Evolutionary conservation across 2,888 invertebrate species (phyloP), one percentile per base, ranked within the genome.

Genomic region (Erynnis tages): DNA sequence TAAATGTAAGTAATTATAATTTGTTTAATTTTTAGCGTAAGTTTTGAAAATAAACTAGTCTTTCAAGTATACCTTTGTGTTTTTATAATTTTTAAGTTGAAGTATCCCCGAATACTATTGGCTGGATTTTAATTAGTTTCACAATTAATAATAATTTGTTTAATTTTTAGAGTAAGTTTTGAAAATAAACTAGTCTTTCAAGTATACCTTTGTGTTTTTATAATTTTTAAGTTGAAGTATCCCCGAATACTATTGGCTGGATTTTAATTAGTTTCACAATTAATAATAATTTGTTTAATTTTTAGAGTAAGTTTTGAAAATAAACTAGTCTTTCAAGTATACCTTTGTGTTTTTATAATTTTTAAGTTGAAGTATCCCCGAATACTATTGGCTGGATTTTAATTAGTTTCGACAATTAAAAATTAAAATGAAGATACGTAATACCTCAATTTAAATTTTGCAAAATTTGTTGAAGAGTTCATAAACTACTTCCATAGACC

Each of bases 41-140:
- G 47, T 56, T 54, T 54, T 50, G 54, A 58, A 54, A 66, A 63
- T 66, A 65, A 62, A 66, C 66, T 66, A 63, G 65, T 66, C 65
- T 45, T 34, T 63, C 11, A 44, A 23, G 58, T 59, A 11, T 6
- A 25, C 8, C 2, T 25, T 4, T 25, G 17, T 35, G 0, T 17
- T n/a, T 8, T 19, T 17, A 13, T 35, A 1, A n/a, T 17, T 19
- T 2, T 19, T 1, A 4, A n/a, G n/a, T 1, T 5, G 2, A 34
- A 34, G 8, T 14, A 34, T 11, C 16, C n/a, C n/a, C n/a, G n/a
- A n/a, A n/a, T n/a, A n/a, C n/a, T n/a, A n/a, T n/a, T n/a, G n/a
- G n/a, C n/a, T n/a, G n/a, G n/a, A n/a, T n/a, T n/a, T n/a, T n/a
- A n/a, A n/a, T n/a, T n/a, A n/a, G n/a, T n/a, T n/a, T n/a, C n/a